Base-by-base conservation (phyloP, 2,797 vertebrate genomes). In the Sorex maritimensis region DNA sequence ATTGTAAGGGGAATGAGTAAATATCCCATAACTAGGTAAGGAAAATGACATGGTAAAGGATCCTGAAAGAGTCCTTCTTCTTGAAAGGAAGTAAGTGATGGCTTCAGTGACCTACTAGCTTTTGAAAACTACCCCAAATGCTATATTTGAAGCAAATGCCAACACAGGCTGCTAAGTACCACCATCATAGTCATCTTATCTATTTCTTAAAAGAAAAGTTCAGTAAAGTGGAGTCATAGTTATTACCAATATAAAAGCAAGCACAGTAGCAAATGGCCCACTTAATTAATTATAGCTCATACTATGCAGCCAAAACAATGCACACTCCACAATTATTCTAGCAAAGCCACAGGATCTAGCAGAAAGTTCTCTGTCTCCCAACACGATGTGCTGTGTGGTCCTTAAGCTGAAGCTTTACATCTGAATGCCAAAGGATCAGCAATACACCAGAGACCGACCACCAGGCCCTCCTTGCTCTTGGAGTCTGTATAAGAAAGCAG, bases 241-340 rank as follows among this genome's bases (percentile, higher is more conserved):
- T 93, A 87, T 78, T 75, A 86, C 10, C 49, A 52, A 71, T 63
- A 44, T 90, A 63, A 95, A 79, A 80, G 28, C 81, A 90, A 95
- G 74, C 86, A 86, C n/a, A 4, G 68, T 83, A 78, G 89, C 63
- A 93, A 91, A 68, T 38, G 26, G 46, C 63, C 88, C 73, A 68
- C 30, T 91, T 61, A 80, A 81, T 52, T 75, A 74, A 79, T 73
- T 80, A 82, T 6, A 88, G 78, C 24, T 87, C 41, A 10, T 15
- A 2, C 9, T 44, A 6, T 7, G 0, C 21, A 55, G 30, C 26
- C 52, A 14, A 17, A 67, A 63, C 9, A 46, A 69, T 28, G 34
- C 15, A 3, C 5, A 72, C 71, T 89, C 80, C 61, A 44, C 58
- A 46, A 44, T 49, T 63, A 86, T 44, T 24, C 38, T 26, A 73